phyloP scores from a whole-genome alignment of 2,888 invertebrate species.

The Stenchaetothrips biformis region DNA sequence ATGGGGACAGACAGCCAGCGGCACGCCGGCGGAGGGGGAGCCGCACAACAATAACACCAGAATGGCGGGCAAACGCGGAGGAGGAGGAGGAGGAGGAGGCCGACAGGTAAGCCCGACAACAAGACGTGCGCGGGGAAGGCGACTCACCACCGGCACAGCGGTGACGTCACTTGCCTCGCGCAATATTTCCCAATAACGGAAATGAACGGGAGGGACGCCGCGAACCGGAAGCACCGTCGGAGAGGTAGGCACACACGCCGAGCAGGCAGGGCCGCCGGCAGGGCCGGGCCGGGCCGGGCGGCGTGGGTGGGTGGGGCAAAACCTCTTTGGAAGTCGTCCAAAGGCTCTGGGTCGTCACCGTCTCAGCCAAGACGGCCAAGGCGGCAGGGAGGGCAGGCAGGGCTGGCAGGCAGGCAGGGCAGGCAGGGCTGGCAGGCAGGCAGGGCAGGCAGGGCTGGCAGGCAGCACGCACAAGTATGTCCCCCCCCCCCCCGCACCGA shows the following conservation, averaged over 20 bases:
- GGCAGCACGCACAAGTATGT: too few relatives aligned
- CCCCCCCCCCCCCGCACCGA: too few relatives aligned
- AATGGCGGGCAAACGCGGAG: not conserved
- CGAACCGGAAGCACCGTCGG: not conserved
- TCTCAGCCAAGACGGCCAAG: not conserved
- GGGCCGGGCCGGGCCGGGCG: not conserved
- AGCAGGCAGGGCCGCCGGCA: not conserved
- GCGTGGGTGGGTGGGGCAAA: not conserved
- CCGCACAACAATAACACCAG: not conserved
- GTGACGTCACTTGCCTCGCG: too few relatives aligned
- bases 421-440: not conserved
- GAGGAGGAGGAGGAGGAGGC: not conserved
- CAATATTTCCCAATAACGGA: not conserved
- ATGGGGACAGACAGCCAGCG: too few relatives aligned
- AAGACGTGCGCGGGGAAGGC: too few relatives aligned
- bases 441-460: not conserved
- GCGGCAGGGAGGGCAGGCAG: not conserved
- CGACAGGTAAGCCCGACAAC: too few relatives aligned
- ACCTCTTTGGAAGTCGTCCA: constrained; percentile 20
- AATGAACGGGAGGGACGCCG: not conserved
- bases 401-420: not conserved
- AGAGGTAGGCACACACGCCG: not conserved
- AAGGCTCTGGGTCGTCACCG: constrained; percentile 3
- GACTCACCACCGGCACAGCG: too few relatives aligned
- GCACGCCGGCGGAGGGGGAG: too few relatives aligned